phyloP scores from a whole-genome alignment of 2,797 vertebrate genomes.

The Micrastur ruficollis region DNA sequence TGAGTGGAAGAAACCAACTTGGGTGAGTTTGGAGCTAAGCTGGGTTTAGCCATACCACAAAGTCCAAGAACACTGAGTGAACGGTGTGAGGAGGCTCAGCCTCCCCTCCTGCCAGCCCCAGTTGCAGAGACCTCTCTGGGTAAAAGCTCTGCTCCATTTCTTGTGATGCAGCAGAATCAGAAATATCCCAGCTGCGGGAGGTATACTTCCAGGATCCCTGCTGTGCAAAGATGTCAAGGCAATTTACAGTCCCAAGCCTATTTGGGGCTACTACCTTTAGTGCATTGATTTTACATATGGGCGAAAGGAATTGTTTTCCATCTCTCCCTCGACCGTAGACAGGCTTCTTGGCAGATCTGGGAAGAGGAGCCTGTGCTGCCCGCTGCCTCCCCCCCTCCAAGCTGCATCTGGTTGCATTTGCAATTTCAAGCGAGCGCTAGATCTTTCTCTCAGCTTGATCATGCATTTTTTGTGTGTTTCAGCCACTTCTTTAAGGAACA shows the following conservation, averaged over 20 bases:
- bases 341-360: neutral
- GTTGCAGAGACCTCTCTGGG: neutral
- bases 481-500: neutral
- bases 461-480: neutral
- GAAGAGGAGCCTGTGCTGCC: neutral
- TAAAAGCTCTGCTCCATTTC: neutral
- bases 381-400: neutral
- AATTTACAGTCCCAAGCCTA: neutral
- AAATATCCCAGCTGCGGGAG: neutral
- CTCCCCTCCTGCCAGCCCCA: neutral
- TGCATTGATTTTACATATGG: neutral
- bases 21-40: neutral
- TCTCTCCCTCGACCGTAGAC: neutral
- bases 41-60: neutral
- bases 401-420: neutral
- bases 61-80: neutral
- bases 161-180: neutral
- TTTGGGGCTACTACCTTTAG: neutral
- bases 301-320: neutral
- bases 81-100: accelerated
- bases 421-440: neutral
- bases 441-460: neutral
- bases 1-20: neutral
- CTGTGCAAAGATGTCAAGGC: neutral
- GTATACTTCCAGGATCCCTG: neutral